Evolutionary conservation across 1,140 invertebrate species (phyloP), one percentile per base, ranked within the genome.

Genomic region (Gonioctena quinquepunctata): DNA sequence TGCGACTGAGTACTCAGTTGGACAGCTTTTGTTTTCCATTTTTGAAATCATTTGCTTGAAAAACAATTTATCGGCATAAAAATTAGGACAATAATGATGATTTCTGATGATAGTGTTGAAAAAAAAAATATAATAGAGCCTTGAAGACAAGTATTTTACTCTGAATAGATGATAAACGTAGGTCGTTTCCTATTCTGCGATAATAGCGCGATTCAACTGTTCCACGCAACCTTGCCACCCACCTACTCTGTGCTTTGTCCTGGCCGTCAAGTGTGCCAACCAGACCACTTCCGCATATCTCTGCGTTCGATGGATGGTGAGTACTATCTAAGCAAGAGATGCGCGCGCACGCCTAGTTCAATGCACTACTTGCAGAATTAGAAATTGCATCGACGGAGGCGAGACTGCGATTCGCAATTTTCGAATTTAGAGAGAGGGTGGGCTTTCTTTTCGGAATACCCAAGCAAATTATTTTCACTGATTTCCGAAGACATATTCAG

Each of bases 361-460:
- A 57, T 57, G 54, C 54, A 57, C 54, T 25, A 25, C 54, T 57
- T 57, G 54, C 54, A 57, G 22, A 57, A 57, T 57, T 57, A 57
- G 54, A 57, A 57, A 57, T 57, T 57, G 54, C 54, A 57, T 57
- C 13, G 18, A n/a, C 6, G 54, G 54, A 57, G 54, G 54, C 21
- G 19, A 25, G 13, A 18, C 48, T 13, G 13, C 54, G 54, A n/a
- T 57, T 19, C 13, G 21, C 54, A 42, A 42, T 42, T n/a, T 0
- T 11, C 33, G 16, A 42, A 42, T 42, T n/a, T 42, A 42, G 33
- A 42, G 16, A 42, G 33, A n/a, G 33, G 13, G 13, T 42, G 33
- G 3, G 2, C 1, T 42, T 42, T 42, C 5, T n/a, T 42, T n/a
- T n/a, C n/a, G n/a, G n/a, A n/a, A n/a, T n/a, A n/a, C n/a, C n/a